Base-by-base conservation (phyloP, 2,888 invertebrate genomes). In the Heliconius sara region DNA sequence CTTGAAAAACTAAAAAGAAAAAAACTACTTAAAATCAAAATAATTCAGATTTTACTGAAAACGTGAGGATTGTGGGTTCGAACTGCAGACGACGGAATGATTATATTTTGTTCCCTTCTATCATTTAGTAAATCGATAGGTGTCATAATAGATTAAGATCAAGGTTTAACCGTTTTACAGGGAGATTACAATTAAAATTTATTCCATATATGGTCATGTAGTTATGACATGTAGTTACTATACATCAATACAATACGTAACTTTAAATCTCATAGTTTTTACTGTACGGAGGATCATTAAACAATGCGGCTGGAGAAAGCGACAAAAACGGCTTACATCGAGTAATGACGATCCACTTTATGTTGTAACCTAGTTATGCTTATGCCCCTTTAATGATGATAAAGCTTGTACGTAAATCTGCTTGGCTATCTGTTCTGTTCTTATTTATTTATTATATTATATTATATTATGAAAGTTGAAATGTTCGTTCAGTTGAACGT, bases 231-330 rank as follows among this genome's bases (percentile, higher is more conserved):
- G n/a, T n/a, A n/a, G n/a, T 75, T 52, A 52, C 52, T 52, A 22
- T 52, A 65, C 39, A 47, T 65, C 60, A 60, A 75, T 47, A 43
- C 43, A 19, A 43, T 27, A 75, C 65, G 75, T 75, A 75, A 65
- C 75, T 65, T 63, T 27, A 63, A 75, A 75, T 75, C 43, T 47
- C 65, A 75, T 63, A 65, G 75, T 75, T 75, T 66, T 75, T 75
- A 43, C 34, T 63, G 34, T 60, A 60, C n/a, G 71, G 65, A 74
- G 76, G 73, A 72, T 79, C 78, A 79, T 81, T 74, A 71, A 81
- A 82, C 83, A 83, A 84, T 84, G 84, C 83, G 79, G 83, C 79
- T 66, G 83, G 85, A 85, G 86, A 86, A 86, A 86, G 83, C 80
- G 60, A 78, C 78, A 85, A 85, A 84, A 84, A 83, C 81, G 27